Conservation (phyloP, 2,113 vertebrate species). For the Hemiprocne comata region DNA sequence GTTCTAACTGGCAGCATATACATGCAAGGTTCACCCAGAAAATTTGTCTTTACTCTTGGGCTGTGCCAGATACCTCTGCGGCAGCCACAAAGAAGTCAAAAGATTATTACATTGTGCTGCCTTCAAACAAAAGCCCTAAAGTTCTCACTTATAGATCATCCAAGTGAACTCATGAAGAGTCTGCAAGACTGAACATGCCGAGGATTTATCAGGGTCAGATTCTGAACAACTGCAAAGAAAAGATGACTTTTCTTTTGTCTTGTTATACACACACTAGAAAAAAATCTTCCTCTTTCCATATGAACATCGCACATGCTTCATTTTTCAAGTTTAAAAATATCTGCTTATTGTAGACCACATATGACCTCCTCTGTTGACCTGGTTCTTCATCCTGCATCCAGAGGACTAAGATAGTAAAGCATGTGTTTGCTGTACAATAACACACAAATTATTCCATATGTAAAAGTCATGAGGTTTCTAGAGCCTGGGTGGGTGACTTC, state of each 20-base stretch:
- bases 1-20: neutral
- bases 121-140: neutral
- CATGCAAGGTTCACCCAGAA: neutral
- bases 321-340: neutral
- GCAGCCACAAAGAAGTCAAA: neutral
- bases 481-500: neutral
- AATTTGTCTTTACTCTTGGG: neutral
- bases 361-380: neutral
- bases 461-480: neutral
- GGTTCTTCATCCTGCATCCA: neutral
- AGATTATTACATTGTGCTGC: neutral
- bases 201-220: neutral
- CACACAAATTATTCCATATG: neutral
- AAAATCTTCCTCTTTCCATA: neutral
- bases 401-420: neutral
- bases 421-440: neutral
- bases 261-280: neutral
- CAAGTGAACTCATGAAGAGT: neutral
- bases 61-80: neutral
- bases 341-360: neutral
- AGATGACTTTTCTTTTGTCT: neutral
- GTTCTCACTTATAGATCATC: neutral
- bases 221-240: neutral
- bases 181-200: neutral
- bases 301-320: neutral